These are phyloP conservation scores for Leptosomus discolor DNA, from an alignment of 2,113 vertebrate species.

Conservation along the genomic window DNA sequence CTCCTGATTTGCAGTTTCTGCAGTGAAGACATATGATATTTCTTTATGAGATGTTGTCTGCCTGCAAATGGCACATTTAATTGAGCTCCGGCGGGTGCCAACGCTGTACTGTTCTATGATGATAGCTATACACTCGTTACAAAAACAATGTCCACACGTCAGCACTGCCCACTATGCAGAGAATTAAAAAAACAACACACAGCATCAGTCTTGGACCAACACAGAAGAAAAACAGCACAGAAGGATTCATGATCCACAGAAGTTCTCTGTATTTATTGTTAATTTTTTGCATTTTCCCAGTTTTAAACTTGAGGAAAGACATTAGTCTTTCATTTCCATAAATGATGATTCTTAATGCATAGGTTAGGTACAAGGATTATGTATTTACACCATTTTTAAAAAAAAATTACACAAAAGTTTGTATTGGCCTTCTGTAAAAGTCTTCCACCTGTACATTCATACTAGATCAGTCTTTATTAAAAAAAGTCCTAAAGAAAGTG, in stretches of 20 bases:
- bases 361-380: background rate
- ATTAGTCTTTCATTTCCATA: background rate
- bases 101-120: conserved; percentile 96
- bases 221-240: background rate
- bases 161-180: conserved; percentile 90
- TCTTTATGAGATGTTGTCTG: conserved; percentile 94
- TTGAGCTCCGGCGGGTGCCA: conserved; percentile 86
- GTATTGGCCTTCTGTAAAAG: background rate
- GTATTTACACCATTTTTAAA: background rate
- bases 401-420: background rate
- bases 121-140: conserved; percentile 93
- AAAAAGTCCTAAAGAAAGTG: background rate
- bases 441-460: background rate
- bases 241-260: background rate
- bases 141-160: conserved; percentile 97
- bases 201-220: background rate
- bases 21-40: conserved; percentile 96
- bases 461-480: background rate
- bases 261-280: background rate
- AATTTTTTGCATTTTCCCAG: background rate
- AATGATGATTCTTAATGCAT: background rate
- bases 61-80: conserved; percentile 96
- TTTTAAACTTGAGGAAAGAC: background rate
- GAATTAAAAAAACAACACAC: background rate
- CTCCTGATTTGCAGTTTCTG: conserved; percentile 83